Evolutionary conservation across 2,113 vertebrate species (phyloP).

Genomic region (Epinephelus cyanopodus): DNA sequence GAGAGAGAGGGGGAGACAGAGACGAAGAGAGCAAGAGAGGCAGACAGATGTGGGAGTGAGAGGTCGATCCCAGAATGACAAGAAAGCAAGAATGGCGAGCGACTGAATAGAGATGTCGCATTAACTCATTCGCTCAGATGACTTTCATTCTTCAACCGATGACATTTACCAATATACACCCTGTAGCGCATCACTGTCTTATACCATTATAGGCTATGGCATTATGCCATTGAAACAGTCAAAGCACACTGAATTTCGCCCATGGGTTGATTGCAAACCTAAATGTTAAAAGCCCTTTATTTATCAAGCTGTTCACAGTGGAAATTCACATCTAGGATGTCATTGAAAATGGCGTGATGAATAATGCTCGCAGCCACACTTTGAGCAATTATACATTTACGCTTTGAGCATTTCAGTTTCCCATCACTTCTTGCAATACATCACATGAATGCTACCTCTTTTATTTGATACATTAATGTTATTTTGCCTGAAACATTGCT

Average conservation of each 20-base stretch:
- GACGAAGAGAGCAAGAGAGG: constrained; percentile 33
- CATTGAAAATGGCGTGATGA: neutral
- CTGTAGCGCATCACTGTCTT: constrained; percentile 52
- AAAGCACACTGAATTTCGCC: constrained; percentile 44
- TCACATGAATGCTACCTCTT: neutral
- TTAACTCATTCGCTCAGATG: constrained; percentile 72
- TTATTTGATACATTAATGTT: neutral
- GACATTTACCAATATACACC: constrained; percentile 75
- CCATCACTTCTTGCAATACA: neutral
- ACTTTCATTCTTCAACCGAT: constrained; percentile 68
- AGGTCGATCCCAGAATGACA: constrained; percentile 58
- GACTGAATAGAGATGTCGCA: constrained; percentile 68
- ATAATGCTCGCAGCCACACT: neutral
- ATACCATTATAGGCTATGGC: constrained; percentile 30
- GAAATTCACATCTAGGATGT: constrained; percentile 12
- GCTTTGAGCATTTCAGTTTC: neutral
- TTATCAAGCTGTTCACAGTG: neutral
- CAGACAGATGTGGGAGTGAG: constrained; percentile 52
- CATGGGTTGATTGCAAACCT: constrained; percentile 38
- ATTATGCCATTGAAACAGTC: constrained; percentile 56
- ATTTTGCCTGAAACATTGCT: constrained; percentile 26
- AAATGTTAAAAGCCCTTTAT: constrained; percentile 47
- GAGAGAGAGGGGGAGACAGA: constrained; percentile 1
- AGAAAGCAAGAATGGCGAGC: constrained; percentile 37
- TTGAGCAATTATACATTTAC: neutral